Conservation (phyloP, 2,888 invertebrate species). For the Cephalotes varians region DNA sequence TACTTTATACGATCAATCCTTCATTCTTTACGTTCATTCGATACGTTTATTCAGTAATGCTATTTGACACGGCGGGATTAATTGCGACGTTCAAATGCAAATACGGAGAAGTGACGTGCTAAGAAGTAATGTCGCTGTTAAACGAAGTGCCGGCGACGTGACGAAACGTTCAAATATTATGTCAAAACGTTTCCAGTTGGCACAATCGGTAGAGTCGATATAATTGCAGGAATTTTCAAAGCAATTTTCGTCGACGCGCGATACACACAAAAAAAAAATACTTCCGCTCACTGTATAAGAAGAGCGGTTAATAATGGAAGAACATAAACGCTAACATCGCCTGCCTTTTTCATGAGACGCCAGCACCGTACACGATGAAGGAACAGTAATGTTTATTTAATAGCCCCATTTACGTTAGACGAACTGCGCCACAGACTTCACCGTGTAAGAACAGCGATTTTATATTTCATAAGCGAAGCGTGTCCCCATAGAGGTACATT, state of each 20-base stretch:
- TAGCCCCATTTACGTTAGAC: constrained; percentile 36
- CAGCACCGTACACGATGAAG: constrained; percentile 42
- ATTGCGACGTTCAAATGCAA: not conserved
- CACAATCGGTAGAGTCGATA: not conserved
- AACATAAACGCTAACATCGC: constrained; percentile 50
- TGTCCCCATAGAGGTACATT: not conserved
- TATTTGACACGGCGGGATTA: not conserved
- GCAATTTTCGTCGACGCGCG: constrained; percentile 6
- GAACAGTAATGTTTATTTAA: constrained; percentile 56
- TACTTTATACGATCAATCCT: constrained; percentile 26
- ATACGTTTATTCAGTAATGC: not conserved
- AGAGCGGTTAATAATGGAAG: constrained; percentile 44
- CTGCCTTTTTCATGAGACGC: constrained; percentile 54
- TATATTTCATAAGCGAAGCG: constrained; percentile 36
- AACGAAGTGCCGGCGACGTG: not conserved
- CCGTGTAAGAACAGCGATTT: constrained; percentile 35
- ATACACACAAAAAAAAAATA: constrained; percentile 31
- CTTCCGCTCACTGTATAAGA: constrained; percentile 11
- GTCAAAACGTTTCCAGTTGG: not conserved
- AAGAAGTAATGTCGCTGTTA: constrained; percentile 7
- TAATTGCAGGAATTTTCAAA: constrained; percentile 16
- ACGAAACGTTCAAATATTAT: not conserved
- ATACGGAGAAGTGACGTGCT: not conserved
- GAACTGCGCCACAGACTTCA: constrained; percentile 9
- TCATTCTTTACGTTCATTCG: not conserved